Percentiles rank a stretch among this genome's conserved stretches.
Evolutionary conservation across 2,797 vertebrate genomes (phyloP).

Genomic region (Enteromius mattozi): DNA sequence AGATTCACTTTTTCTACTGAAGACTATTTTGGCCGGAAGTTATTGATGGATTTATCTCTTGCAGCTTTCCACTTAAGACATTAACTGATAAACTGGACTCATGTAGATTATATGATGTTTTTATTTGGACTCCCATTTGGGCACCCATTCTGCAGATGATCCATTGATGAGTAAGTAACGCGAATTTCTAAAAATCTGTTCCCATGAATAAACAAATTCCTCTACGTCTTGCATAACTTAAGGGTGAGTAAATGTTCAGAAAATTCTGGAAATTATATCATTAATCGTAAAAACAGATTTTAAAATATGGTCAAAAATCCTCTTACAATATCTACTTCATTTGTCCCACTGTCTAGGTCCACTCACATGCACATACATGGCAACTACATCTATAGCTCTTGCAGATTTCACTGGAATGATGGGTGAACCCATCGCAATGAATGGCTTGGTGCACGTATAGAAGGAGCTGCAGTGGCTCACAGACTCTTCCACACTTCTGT

Average conservation of each 20-base stretch:
- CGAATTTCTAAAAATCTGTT: neutral
- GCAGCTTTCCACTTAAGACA: neutral
- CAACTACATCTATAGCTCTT: slow-evolving; percentile 28
- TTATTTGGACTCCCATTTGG: neutral
- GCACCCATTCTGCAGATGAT: neutral
- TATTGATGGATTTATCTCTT: neutral
- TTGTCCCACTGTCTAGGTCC: neutral
- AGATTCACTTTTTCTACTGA: neutral
- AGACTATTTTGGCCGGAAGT: neutral
- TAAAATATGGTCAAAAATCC: neutral
- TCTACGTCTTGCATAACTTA: neutral
- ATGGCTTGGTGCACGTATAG: slow-evolving; percentile 30
- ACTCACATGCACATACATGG: slow-evolving; percentile 8
- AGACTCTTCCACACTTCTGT: slow-evolving; percentile 35
- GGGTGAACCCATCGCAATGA: slow-evolving; percentile 26
- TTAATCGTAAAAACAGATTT: neutral
- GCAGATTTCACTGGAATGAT: slow-evolving; percentile 25
- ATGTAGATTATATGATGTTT: neutral
- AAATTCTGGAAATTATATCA: neutral
- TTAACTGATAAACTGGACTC: neutral
- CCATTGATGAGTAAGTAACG: neutral
- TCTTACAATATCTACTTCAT: neutral
- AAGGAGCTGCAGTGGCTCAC: neutral
- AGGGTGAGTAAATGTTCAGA: neutral
- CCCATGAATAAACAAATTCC: neutral